Conservation (phyloP, 1,140 invertebrate genomes). For the Drosophila seguyi region DNA sequence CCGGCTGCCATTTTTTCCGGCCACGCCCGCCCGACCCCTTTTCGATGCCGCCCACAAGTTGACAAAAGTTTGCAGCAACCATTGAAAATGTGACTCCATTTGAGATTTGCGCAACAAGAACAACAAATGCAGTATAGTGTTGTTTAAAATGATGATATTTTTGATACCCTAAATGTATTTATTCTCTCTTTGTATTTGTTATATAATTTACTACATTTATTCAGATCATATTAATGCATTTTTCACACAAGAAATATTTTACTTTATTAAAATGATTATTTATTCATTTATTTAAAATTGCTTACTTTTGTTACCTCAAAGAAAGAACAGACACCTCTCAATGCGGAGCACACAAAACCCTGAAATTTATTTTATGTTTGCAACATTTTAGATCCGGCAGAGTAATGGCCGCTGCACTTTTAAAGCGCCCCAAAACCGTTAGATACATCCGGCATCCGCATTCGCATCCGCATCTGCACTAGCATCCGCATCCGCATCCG, state of each 20-base stretch:
- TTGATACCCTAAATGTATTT: constrained; percentile 11
- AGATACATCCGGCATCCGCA: constrained; percentile 26
- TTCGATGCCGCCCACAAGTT: constrained; percentile 34
- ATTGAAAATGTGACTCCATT: constrained; percentile 82
- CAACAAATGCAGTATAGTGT: constrained; percentile 7
- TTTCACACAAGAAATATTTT: too few species aligned
- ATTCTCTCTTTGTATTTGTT: neutral
- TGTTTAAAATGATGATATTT: neutral
- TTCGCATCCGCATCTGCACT: constrained; percentile 30
- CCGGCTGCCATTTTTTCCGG: constrained; percentile 64
- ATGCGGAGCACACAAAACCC: neutral
- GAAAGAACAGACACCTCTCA: neutral
- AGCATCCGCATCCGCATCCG: constrained; percentile 41
- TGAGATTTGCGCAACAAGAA: constrained; percentile 66
- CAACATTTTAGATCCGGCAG: constrained; percentile 45
- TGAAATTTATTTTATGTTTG: constrained; percentile 54
- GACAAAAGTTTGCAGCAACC: constrained; percentile 62
- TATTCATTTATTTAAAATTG: neutral
- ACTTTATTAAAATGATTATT: too few species aligned
- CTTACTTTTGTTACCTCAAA: neutral
- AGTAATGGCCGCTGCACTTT: constrained; percentile 58
- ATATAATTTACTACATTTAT: neutral
- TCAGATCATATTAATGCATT: neutral
- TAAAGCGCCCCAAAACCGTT: constrained; percentile 53
- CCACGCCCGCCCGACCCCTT: neutral